Evolutionary conservation across 2,797 vertebrate species (phyloP).

Genomic region (Bovichtus variegatus): DNA sequence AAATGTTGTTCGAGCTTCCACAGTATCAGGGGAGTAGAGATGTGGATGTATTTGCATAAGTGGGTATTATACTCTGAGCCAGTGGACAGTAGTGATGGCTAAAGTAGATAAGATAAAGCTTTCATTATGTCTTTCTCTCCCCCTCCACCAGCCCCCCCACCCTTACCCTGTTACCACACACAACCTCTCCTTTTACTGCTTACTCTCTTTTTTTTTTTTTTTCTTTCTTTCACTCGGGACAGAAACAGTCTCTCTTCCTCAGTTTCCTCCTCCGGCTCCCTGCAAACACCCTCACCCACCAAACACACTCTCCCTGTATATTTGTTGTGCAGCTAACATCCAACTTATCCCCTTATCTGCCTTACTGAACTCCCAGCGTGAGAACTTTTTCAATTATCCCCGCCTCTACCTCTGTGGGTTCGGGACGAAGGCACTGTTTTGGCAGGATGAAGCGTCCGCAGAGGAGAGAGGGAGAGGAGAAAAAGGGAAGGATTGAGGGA

Average conservation of each 20-base stretch:
- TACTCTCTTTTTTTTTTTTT: not conserved
- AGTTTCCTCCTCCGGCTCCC: slow-evolving; percentile 23
- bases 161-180: slow-evolving; percentile 48
- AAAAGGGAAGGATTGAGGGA: slow-evolving; percentile 7
- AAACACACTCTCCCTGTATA: slow-evolving; percentile 43
- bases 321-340: slow-evolving; percentile 60
- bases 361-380: slow-evolving; percentile 68
- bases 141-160: slow-evolving; percentile 12
- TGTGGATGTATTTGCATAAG: slow-evolving; percentile 81
- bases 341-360: slow-evolving; percentile 72
- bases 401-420: slow-evolving; percentile 70
- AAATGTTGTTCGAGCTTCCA: slow-evolving; percentile 47
- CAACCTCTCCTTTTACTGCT: slow-evolving; percentile 54
- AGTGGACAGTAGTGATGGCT: slow-evolving; percentile 73
- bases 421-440: slow-evolving; percentile 70
- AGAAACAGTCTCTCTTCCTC: slow-evolving; percentile 35
- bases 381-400: slow-evolving; percentile 82
- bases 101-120: slow-evolving; percentile 75
- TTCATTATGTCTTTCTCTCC: slow-evolving; percentile 44
- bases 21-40: slow-evolving; percentile 63
- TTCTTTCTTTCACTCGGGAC: slow-evolving; percentile 16
- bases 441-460: slow-evolving; percentile 78
- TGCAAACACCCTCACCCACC: slow-evolving; percentile 37
- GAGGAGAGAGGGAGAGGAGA: slow-evolving; percentile 51
- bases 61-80: slow-evolving; percentile 77